Base-by-base conservation (phyloP, 1,140 invertebrate genomes). In the Heliothis virescens region DNA sequence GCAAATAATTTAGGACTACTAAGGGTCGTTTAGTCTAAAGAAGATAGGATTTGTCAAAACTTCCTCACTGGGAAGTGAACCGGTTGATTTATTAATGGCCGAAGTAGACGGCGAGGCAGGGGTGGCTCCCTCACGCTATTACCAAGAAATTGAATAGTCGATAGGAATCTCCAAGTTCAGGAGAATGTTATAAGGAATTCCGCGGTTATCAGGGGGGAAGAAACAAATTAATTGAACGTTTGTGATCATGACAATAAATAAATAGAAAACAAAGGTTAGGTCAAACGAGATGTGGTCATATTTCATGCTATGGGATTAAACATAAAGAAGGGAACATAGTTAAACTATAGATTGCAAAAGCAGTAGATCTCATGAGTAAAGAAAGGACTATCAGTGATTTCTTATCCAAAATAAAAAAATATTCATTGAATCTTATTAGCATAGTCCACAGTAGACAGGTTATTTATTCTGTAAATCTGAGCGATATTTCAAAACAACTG, bases 11-110 rank as follows among this genome's bases (percentile, higher is more conserved):
- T 67, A 67, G 63, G 63, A 18, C 41, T 41, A 21, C 12, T n/a
- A 48, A 67, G 34, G 63, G 41, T 21, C 41, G 10, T 65, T 16
- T 3, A 47, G 29, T 3, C 29, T 41, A 15, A 63, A 41, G 62
- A 2, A 69, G 47, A 69, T 13, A 15, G 21, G 18, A 75, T 48
- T 73, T 48, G 41, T 50, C 57, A 48, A 62, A 75, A 57, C 12
- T 75, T 75, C 13, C 5, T 11, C 15, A 53, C n/a, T 47, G 16
- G 13, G 57, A 48, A 75, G 18, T 50, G 41, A 26, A 15, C 13
- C 57, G 41, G 48, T 62, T 50, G 57, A 75, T 60, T 75, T 75
- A 75, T 75, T 75, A 75, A 75, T 72, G 52, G 18, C 41, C 47
- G 57, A 59, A 21, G 41, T 18, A 48, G 55, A 50, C 48, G 21